Conservation (phyloP, 2,113 vertebrate genomes). For the Dicaeum eximium region DNA sequence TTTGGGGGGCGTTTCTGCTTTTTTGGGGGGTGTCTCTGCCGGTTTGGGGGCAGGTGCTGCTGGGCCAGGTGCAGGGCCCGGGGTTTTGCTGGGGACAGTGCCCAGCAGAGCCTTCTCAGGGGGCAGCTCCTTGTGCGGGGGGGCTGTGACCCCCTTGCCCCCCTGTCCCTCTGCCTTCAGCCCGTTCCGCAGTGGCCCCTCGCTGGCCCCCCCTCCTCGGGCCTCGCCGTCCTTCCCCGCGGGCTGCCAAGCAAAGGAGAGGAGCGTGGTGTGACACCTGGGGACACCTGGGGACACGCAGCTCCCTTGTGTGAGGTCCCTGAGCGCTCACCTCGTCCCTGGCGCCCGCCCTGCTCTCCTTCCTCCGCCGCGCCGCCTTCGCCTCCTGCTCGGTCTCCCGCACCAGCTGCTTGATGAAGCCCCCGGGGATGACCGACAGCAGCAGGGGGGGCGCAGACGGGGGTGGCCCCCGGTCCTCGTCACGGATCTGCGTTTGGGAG, state of each 20-base stretch:
- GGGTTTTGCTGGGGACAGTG: not conserved
- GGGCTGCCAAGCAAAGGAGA: slow-evolving; percentile 33
- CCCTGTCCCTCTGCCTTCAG: slow-evolving; percentile 16
- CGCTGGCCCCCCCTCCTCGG: slow-evolving; percentile 55
- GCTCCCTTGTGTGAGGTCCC: fast-evolving
- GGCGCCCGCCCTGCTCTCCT: slow-evolving; percentile 34
- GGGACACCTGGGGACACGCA: not conserved
- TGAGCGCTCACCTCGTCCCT: slow-evolving; percentile 56
- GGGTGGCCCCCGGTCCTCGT: slow-evolving; percentile 82
- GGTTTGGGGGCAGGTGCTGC: not conserved
- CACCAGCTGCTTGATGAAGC: slow-evolving; percentile 94
- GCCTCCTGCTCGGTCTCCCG: slow-evolving; percentile 89
- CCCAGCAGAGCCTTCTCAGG: not conserved
- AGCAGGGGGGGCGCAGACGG: slow-evolving; percentile 74
- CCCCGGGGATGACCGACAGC: slow-evolving; percentile 83
- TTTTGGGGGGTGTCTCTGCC: not conserved
- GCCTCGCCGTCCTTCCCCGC: slow-evolving; percentile 71
- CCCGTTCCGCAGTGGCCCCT: slow-evolving; percentile 33
- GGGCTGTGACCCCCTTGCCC: not conserved
- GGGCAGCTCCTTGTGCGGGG: not conserved
- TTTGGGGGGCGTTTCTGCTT: not conserved
- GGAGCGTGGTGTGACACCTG: fast-evolving
- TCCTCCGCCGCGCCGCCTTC: slow-evolving; percentile 73
- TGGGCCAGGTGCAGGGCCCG: fast-evolving
- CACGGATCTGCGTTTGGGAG: slow-evolving; percentile 82